Base-by-base conservation (phyloP, 2,797 vertebrate species). In the Garrulus glandarius region DNA sequence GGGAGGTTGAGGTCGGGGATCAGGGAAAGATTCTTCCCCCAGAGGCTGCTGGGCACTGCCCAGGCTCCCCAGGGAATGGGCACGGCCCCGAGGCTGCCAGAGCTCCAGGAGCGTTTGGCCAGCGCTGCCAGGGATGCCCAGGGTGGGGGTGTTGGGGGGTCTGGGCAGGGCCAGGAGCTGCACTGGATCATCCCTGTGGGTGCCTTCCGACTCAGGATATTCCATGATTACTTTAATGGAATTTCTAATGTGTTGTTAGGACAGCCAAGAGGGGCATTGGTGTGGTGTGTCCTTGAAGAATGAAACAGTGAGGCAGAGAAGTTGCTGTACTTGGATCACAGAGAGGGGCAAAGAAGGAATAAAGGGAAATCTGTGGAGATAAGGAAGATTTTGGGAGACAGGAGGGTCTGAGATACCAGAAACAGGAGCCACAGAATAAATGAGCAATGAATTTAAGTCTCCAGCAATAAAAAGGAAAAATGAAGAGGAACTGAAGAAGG, bases 391-490 rank as follows among this genome's bases (percentile, higher is more conserved):
- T 72, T 69, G 57, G 67, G 27, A 85, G 23, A 56, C 6, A 55
- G 65, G 32, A 67, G 24, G 44, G 10, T 49, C 67, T 91, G 63
- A 93, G 53, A 64, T n/a, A 53, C 15, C 34, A 56, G 41, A 37
- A 37, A 32, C 47, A 76, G 46, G 30, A 91, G 32, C 43, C 50
- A 83, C 60, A 59, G 72, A 26, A 15, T 69, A 93, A 87, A 71
- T 39, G n/a, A 83, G 75, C 84, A 93, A 29, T n/a, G 50, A n/a
- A 83, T 83, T 81, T 61, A 83, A 70, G 65, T 41, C 64, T 85
- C 29, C 34, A 60, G 22, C 78, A 91, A 34, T 47, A 63, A 80
- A 84, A 29, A 80, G 23, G 39, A 69, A 43, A 92, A 91, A 77
- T 47, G 37, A 64, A 92, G 76, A 84, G 39, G 47, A 71, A 29